phyloP scores from a whole-genome alignment of 2,113 vertebrate genomes.

The Notothenia coriiceps region DNA sequence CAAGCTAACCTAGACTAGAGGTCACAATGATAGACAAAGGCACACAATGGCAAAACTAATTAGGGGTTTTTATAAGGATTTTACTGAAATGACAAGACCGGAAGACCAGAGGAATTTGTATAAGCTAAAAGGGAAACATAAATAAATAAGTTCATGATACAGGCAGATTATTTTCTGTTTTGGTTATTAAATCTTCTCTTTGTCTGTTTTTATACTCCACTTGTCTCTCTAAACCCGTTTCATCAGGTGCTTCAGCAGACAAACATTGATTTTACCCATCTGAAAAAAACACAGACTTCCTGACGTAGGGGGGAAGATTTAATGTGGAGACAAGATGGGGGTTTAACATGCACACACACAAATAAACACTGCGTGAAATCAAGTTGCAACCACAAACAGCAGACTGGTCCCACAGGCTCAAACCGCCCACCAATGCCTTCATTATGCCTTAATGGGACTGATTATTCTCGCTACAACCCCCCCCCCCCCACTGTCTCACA shows the following conservation, averaged over 20 bases:
- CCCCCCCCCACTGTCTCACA: constrained; percentile 2
- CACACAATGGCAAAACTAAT: constrained; percentile 25
- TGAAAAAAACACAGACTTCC: not conserved
- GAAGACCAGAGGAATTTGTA: constrained; percentile 8
- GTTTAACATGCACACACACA: constrained; percentile 33
- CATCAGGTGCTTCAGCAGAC: constrained; percentile 9
- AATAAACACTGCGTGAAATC: constrained; percentile 51
- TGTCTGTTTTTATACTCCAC: no score
- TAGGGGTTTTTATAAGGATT: constrained; percentile 19
- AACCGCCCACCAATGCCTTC: constrained; percentile 37
- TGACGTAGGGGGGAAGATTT: not conserved
- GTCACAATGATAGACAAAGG: constrained; percentile 42
- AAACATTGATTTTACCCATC: not conserved
- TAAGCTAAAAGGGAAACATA: not conserved
- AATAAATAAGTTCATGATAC: not conserved
- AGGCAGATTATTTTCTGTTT: not conserved
- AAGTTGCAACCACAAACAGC: constrained; percentile 24
- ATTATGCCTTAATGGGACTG: constrained; percentile 50
- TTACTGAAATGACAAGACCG: not conserved
- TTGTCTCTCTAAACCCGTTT: not conserved
- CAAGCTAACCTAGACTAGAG: constrained; percentile 21
- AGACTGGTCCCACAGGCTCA: constrained; percentile 23
- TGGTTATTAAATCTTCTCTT: not conserved
- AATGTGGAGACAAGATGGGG: not conserved
- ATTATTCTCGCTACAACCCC: constrained; percentile 36